phyloP scores from a whole-genome alignment of 1,140 invertebrate species.

The Planococcus citri region DNA sequence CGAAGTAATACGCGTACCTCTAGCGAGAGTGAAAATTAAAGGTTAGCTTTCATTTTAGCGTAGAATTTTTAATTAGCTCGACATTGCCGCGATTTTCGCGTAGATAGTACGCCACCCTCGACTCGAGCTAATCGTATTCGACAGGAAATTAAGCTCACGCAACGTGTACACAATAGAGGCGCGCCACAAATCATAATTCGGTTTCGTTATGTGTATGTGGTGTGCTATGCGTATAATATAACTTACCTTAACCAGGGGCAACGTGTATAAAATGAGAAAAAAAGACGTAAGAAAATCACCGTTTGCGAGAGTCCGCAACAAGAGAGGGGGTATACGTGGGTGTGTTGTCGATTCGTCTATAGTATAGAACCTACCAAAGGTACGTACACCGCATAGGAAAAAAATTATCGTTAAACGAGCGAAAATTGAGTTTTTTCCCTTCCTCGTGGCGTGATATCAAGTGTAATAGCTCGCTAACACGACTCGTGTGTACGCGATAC shows the following conservation, averaged over 20 bases:
- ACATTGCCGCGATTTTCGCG: neutral
- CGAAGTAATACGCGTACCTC: neutral
- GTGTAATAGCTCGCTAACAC: neutral
- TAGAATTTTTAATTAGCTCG: neutral
- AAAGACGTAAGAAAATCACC: neutral
- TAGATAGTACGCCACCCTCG: neutral
- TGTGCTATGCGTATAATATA: no score
- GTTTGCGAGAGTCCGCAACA: no score
- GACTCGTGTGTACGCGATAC: no score
- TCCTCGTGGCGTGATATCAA: neutral
- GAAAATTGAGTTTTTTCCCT: neutral
- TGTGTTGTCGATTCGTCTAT: no score
- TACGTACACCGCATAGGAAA: neutral
- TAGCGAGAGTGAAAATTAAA: no score
- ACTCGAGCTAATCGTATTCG: neutral
- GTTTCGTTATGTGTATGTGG: no score
- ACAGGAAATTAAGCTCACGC: constrained; percentile 6
- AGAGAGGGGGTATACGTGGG: no score
- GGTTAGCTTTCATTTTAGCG: neutral
- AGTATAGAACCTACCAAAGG: no score
- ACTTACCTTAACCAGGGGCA: no score
- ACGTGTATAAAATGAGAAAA: no score
- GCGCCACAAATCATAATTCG: neutral
- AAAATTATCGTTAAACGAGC: neutral
- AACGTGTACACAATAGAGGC: neutral